Conservation (phyloP, 2,113 vertebrate species). For the Raja brachyura region DNA sequence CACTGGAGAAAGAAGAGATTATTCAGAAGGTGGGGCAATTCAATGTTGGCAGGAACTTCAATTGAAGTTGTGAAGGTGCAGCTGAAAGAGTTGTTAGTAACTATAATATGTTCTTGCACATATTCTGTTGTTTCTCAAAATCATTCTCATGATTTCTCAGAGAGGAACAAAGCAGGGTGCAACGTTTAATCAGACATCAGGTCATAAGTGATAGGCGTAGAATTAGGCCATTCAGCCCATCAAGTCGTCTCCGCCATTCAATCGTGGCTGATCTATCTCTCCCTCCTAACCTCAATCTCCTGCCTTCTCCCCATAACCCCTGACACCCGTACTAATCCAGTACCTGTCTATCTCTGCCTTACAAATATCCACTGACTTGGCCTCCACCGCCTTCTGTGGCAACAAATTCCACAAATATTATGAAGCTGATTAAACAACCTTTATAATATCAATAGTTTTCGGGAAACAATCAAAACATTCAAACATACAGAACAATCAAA, state of each 20-base stretch:
- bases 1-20: not conserved
- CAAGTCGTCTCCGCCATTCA: too few relatives aligned
- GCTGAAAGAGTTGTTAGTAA: not conserved
- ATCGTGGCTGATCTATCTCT: too few relatives aligned
- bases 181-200: not conserved
- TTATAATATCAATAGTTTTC: not conserved
- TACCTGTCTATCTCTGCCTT: too few relatives aligned
- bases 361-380: too few relatives aligned
- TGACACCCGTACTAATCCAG: too few relatives aligned
- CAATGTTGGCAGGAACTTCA: not conserved
- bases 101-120: constrained; percentile 31
- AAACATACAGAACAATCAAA: not conserved
- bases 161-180: not conserved
- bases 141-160: constrained; percentile 19
- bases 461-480: not conserved
- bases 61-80: not conserved
- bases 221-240: too few relatives aligned
- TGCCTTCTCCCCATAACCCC: too few relatives aligned
- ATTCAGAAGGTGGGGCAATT: not conserved
- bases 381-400: too few relatives aligned
- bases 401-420: too few relatives aligned
- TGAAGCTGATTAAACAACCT: not conserved
- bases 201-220: too few relatives aligned
- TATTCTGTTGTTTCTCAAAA: not conserved
- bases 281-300: too few relatives aligned